Conservation (phyloP, 2,797 vertebrate species). For the Malurus splendens region DNA sequence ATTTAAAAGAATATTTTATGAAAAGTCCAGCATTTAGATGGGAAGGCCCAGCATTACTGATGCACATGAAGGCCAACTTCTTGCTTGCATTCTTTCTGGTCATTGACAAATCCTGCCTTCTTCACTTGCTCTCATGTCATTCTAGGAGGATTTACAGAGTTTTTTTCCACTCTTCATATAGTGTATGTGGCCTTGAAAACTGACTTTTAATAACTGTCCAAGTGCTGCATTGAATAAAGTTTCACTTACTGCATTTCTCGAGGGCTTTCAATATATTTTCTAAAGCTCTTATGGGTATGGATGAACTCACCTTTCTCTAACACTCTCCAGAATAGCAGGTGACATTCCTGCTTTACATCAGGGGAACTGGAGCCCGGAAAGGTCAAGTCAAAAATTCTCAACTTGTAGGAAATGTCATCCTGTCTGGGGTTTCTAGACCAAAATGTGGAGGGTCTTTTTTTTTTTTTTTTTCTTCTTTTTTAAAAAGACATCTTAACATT, state of each 20-base stretch:
- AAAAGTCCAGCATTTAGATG: neutral
- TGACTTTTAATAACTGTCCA: neutral
- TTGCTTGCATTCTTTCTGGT: neutral
- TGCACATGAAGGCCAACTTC: neutral
- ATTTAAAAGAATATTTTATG: neutral
- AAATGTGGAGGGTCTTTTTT: neutral
- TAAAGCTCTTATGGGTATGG: neutral
- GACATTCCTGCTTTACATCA: neutral
- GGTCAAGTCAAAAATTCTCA: neutral
- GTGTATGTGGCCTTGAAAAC: neutral
- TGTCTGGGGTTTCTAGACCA: neutral
- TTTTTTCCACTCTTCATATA: neutral
- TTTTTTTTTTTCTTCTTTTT: rapidly evolving
- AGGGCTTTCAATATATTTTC: neutral
- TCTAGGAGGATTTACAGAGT: neutral
- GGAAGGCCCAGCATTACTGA: neutral
- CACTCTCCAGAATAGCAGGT: neutral
- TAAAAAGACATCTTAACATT: neutral
- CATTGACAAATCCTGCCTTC: neutral
- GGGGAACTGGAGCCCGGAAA: neutral
- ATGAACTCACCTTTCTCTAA: neutral
- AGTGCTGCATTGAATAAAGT: neutral
- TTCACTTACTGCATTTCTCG: neutral
- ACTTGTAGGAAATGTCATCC: neutral
- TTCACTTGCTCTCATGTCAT: neutral